A percentile compares a stretch with the other conserved stretches of the same genome.
These are phyloP conservation scores for Hesperia comma DNA, from an alignment of 2,888 invertebrate species.

Conservation along the genomic window DNA sequence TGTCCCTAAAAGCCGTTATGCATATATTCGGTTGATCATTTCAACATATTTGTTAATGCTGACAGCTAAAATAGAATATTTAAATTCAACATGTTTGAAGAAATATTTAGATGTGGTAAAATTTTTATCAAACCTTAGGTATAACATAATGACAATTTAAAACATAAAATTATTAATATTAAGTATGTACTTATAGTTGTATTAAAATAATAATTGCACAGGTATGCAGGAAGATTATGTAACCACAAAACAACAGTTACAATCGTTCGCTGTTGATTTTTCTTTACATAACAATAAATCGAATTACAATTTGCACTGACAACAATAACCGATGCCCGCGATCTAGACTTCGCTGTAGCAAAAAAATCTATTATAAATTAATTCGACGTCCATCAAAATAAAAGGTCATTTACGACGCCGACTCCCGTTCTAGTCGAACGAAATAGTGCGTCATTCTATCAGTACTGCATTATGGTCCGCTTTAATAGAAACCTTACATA, in stretches of 20 bases:
- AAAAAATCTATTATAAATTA: constrained; percentile 50
- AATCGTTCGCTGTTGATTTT: constrained; percentile 18
- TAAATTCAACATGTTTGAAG: too few species aligned
- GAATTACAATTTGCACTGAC: constrained; percentile 24
- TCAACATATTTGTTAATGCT: too few species aligned
- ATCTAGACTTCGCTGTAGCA: constrained; percentile 37
- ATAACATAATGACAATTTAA: too few species aligned
- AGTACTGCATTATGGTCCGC: constrained; percentile 52
- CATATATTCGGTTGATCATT: too few species aligned
- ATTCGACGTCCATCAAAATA: constrained; percentile 51
- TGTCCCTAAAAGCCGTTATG: too few species aligned
- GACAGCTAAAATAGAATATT: too few species aligned
- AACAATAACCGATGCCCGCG: constrained; percentile 19
- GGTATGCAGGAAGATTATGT: neutral
- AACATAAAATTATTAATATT: too few species aligned
- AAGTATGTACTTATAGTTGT: too few species aligned
- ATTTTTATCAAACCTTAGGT: too few species aligned
- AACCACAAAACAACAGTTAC: constrained; percentile 20
- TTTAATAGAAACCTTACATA: constrained; percentile 67
- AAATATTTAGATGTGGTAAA: too few species aligned
- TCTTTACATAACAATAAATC: constrained; percentile 18
- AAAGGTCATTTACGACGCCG: constrained; percentile 50
- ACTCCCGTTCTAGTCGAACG: constrained; percentile 52
- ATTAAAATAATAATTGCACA: too few species aligned
- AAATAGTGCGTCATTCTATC: constrained; percentile 58